Evolutionary conservation across 2,797 vertebrate species (phyloP), one percentile per base, ranked within the genome.

Genomic region (Falco cherrug): DNA sequence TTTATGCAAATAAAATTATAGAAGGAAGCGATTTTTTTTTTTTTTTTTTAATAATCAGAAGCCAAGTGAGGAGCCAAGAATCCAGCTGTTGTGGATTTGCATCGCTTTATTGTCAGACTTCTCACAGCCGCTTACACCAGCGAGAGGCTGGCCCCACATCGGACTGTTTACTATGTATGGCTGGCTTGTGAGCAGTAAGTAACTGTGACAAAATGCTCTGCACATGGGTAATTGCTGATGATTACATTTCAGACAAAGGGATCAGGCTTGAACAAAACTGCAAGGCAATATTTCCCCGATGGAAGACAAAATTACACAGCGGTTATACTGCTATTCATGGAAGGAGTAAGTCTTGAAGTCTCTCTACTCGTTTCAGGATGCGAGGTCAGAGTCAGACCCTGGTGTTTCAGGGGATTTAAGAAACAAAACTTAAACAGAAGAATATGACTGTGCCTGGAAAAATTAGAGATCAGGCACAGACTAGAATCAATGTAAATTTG

Each of bases 1-100:
- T 93, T 77, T 84, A 69, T 81, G 93, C 90, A 90, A 94, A 91
- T 90, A 89, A 65, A 95, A 87, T 86, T 93, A 87, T 56, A 59
- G 56, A 74, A 71, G 75, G 69, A 61, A 47, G 57, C 61, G 87
- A 78, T 78, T 37, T 37, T 37, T 37, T 37, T 10, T 39, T 39
- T 11, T 39, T 33, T 63, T 77, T 87, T 73, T 15, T 35, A 68
- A 35, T 45, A 53, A 19, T 60, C 70, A 60, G 84, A 45, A 93
- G 86, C 50, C 81, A 48, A 76, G 67, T 2, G 60, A 94, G 70
- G 84, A 84, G 90, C 78, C 93, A 54, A 39, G 64, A 56, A 84
- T 89, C 76, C 94, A 85, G 89, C 89, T 87, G 84, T 63, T 81
- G 87, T 16, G 77, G 91, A 50, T 84, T 84, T 41, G 81, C 18